phyloP scores from a whole-genome alignment of 2,113 vertebrate genomes.

The Mormyrus lacerda region DNA sequence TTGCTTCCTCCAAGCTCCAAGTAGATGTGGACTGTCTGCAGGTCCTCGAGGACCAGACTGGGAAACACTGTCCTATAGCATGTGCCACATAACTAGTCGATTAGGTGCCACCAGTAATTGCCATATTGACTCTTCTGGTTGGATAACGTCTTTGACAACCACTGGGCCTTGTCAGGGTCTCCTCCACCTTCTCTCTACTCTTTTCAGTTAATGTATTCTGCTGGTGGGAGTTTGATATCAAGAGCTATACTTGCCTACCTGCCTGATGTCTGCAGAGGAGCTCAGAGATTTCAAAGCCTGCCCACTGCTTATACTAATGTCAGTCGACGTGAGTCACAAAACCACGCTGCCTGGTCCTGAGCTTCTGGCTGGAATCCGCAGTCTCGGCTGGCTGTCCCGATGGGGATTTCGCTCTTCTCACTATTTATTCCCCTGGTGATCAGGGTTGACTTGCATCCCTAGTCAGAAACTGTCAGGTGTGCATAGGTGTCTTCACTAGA shows the following conservation, averaged over 20 bases:
- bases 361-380: neutral
- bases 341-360: neutral
- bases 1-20: neutral
- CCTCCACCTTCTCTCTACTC: neutral
- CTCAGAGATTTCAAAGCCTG: neutral
- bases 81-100: neutral
- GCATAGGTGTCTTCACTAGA: neutral
- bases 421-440: neutral
- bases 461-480: neutral
- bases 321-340: neutral
- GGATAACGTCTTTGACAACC: neutral
- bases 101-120: neutral
- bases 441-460: neutral
- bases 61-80: neutral
- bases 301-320: neutral
- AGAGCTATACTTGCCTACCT: neutral
- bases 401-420: neutral
- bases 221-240: neutral
- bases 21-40: neutral
- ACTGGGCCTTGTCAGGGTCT: neutral
- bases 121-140: neutral
- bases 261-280: neutral
- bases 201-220: neutral
- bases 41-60: neutral
- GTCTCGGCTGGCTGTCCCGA: neutral